phyloP scores from a whole-genome alignment of 2,888 invertebrate genomes.

The Melanostoma mellinum region DNA sequence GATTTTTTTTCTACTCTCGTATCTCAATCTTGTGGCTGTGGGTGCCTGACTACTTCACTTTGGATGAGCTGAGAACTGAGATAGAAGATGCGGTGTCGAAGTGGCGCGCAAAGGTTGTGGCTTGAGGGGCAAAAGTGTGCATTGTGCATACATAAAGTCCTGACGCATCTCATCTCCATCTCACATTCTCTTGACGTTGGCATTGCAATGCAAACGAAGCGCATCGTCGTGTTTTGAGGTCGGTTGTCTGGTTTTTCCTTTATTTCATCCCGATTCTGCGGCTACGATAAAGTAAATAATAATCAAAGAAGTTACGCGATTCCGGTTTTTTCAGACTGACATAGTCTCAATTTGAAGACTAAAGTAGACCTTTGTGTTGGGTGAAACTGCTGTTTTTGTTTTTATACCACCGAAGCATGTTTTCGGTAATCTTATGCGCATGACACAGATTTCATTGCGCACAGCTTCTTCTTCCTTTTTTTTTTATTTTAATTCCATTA shows the following conservation, averaged over 20 bases:
- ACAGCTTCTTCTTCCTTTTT: too few relatives aligned
- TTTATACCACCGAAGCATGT: too few relatives aligned
- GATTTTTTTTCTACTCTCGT: slow-evolving; percentile 14
- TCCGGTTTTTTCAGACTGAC: background rate
- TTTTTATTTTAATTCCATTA: too few relatives aligned
- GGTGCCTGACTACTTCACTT: background rate
- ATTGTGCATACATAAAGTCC: background rate
- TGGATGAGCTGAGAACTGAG: slow-evolving; percentile 10
- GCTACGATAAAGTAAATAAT: background rate
- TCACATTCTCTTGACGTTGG: slow-evolving; percentile 26
- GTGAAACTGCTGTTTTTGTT: too few relatives aligned
- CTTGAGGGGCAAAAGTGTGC: slow-evolving; percentile 17
- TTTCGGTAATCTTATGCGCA: too few relatives aligned
- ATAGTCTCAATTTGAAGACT: too few relatives aligned
- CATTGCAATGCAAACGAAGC: slow-evolving; percentile 20
- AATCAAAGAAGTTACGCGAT: background rate
- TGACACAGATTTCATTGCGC: too few relatives aligned
- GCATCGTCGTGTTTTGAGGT: slow-evolving; percentile 11
- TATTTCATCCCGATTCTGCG: slow-evolving; percentile 10
- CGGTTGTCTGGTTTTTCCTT: slow-evolving; percentile 11
- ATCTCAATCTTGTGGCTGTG: slow-evolving; percentile 26
- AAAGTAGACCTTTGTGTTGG: too few relatives aligned
- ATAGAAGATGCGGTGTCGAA: background rate
- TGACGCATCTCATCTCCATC: slow-evolving; percentile 3
- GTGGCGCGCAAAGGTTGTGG: background rate